A percentile compares a stretch with the other conserved stretches of the same genome.
Conservation (phyloP, 1,140 invertebrate genomes). For the Mercenaria mercenaria region DNA sequence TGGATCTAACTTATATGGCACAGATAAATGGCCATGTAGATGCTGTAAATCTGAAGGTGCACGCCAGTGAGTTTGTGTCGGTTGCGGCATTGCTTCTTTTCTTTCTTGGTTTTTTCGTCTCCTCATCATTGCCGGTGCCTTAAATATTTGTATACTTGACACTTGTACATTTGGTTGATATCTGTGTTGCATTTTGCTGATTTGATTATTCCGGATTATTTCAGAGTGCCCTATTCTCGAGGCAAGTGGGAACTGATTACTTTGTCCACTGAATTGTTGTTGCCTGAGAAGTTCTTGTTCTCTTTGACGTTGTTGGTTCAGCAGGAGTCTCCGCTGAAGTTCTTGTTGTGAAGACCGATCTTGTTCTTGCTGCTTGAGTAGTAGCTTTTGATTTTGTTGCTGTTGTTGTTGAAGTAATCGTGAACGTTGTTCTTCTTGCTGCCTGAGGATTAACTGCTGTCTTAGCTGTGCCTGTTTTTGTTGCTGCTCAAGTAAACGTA, state of each 20-base stretch:
- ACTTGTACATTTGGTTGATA: neutral
- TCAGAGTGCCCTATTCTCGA: neutral
- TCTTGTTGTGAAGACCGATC: neutral
- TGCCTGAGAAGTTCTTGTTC: neutral
- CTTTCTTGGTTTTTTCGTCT: neutral
- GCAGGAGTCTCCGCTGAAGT: neutral
- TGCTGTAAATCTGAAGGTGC: neutral
- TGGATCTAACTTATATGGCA: neutral
- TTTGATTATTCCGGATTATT: neutral
- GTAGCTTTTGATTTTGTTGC: neutral
- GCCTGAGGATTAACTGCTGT: neutral
- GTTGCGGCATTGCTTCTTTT: neutral
- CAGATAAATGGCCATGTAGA: constrained; percentile 38
- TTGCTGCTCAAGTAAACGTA: neutral
- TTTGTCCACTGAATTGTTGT: neutral
- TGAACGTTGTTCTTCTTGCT: constrained; percentile 2
- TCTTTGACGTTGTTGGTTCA: neutral
- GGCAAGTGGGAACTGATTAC: neutral
- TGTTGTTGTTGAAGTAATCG: constrained; percentile 20
- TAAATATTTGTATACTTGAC: constrained; percentile 43
- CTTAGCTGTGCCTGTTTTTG: neutral
- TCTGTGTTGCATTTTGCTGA: neutral
- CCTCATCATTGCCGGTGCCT: neutral
- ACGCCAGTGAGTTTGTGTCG: neutral
- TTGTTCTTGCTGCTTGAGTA: neutral